Evolutionary conservation across 2,113 vertebrate species (phyloP).

Genomic region (Myrmecophaga tridactyla): DNA sequence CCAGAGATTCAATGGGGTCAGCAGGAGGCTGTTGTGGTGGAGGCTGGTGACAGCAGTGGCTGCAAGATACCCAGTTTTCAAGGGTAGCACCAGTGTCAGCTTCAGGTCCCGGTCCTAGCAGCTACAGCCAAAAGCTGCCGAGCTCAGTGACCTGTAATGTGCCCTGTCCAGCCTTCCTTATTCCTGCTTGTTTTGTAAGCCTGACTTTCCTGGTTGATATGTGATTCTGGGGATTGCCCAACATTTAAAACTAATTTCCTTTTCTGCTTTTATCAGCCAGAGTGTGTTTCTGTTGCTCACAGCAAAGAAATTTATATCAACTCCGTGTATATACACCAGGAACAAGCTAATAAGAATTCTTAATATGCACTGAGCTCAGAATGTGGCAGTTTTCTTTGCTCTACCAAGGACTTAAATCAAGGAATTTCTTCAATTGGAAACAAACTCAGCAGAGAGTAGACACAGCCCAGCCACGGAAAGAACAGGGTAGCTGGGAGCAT

Average conservation of each 20-base stretch:
- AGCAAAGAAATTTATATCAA: neutral
- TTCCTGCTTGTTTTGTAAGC: neutral
- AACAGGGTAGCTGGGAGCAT: too few species aligned
- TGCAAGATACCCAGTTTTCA: neutral
- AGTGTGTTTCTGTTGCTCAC: neutral
- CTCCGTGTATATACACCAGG: neutral
- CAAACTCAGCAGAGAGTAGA: neutral
- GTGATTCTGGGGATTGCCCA: neutral
- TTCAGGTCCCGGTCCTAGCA: accelerated
- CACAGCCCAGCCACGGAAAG: neutral
- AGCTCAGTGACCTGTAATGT: accelerated
- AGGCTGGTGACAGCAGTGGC: too few species aligned
- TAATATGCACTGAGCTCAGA: neutral
- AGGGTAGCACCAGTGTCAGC: neutral
- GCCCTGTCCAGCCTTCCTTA: neutral
- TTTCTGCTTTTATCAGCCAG: neutral
- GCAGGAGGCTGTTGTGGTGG: neutral
- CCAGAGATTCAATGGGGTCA: neutral
- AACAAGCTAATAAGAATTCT: neutral
- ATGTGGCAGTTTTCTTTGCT: neutral
- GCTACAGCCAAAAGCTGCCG: neutral
- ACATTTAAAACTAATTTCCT: neutral
- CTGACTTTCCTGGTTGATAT: neutral
- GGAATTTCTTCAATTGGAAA: neutral
- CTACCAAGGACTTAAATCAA: neutral